phyloP scores from a whole-genome alignment of 2,888 invertebrate species.

The Charanyca ferruginea region DNA sequence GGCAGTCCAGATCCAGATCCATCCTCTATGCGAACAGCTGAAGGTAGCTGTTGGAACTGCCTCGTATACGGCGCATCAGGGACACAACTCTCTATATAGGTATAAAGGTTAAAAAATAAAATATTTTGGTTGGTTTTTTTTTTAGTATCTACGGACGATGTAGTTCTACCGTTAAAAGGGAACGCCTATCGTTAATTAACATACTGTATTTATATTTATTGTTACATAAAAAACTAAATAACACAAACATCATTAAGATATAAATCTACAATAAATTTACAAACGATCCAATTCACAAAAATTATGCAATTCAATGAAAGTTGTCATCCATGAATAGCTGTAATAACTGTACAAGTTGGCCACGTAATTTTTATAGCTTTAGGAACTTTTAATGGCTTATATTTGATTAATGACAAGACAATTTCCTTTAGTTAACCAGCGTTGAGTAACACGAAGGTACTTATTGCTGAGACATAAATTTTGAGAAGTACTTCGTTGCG shows the following conservation, averaged over 20 bases:
- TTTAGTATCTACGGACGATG: too few relatives aligned
- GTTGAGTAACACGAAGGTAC: conserved; percentile 60
- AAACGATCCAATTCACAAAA: conserved; percentile 42
- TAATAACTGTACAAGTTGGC: conserved; percentile 65
- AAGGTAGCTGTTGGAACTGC: too few relatives aligned
- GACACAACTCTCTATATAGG: too few relatives aligned
- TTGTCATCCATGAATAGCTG: conserved; percentile 75
- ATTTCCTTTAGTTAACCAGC: conserved; percentile 66
- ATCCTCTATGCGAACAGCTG: too few relatives aligned
- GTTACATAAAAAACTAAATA: conserved; percentile 20
- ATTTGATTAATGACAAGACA: conserved; percentile 70
- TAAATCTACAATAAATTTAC: conserved; percentile 19
- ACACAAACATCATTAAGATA: conserved; percentile 21
- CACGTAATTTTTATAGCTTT: conserved; percentile 70
- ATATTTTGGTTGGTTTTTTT: too few relatives aligned
- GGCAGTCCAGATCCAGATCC: too few relatives aligned
- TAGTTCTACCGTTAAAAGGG: too few relatives aligned
- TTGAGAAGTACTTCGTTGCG: conserved; percentile 36
- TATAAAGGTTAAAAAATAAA: too few relatives aligned
- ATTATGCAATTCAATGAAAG: conserved; percentile 76
- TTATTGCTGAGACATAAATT: conserved; percentile 50
- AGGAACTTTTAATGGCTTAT: conserved; percentile 69
- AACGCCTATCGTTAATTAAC: too few relatives aligned
- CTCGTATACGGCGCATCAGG: too few relatives aligned
- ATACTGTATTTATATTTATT: background rate